Evolutionary conservation across 2,888 invertebrate genomes (phyloP), one percentile per base, ranked within the genome.

Genomic region (Pheosia tremula): DNA sequence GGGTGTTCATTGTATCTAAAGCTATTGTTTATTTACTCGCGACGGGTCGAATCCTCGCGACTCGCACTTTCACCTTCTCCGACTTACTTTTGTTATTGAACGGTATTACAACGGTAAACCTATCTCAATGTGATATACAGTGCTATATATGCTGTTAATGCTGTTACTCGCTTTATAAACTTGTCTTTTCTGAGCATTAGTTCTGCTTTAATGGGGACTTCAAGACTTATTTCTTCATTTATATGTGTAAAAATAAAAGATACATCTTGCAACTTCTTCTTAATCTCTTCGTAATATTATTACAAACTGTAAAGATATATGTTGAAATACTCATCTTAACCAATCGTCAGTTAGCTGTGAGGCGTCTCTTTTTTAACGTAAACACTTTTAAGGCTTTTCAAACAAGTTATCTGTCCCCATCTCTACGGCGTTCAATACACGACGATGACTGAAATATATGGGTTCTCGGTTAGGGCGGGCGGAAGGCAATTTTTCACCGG

Each of bases 401-500:
- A 88, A 84, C 81, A 86, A 87, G 86, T 86, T 88, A 88, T 89
- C 87, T 81, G 78, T 81, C 79, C 83, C 82, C 75, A 84, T 87
- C 86, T 87, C 82, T 78, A 78, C 73, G 79, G 82, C 78, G 83
- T 82, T 88, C 88, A 86, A 89, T 87, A 86, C 82, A 81, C 77
- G 75, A 82, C 80, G 79, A 84, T 86, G 86, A 84, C 86, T 87
- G 75, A 85, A 86, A 90, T 88, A 83, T 89, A 90, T 84, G 83
- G 77, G 80, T 81, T 82, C 81, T 79, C 81, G 78, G 80, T 78
- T 75, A 79, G 82, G 84, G 82, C 78, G 84, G 84, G 79, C 79
- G 80, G 81, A 73, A 86, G 83, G 90, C 85, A 86, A 92, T 92
- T 91, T 92, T 90, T 93, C 89, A 91, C 86, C 73, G 80, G 84